phyloP scores from a whole-genome alignment of 64 coral and sea anemone genomes.

The Pocillopora damicornis region DNA sequence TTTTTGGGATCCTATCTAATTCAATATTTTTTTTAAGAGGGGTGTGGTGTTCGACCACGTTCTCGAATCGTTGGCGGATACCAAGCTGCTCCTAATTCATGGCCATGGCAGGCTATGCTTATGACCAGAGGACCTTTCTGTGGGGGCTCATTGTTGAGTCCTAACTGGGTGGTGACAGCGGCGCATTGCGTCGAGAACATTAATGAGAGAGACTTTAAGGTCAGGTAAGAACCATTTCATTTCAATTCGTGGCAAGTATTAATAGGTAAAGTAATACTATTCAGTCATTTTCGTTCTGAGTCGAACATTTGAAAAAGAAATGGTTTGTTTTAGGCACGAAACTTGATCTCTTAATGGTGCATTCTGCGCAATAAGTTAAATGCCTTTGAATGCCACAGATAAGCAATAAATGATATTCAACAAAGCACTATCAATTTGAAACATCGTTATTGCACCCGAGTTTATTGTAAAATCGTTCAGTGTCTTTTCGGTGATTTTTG shows the following conservation, averaged over 20 bases:
- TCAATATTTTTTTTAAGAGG: not conserved
- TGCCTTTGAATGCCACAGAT: too few relatives aligned
- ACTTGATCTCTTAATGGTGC: too few relatives aligned
- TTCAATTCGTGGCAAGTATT: not conserved
- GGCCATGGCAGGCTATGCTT: not conserved
- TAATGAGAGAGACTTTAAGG: not conserved
- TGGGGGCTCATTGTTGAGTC: not conserved
- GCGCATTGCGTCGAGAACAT: not conserved
- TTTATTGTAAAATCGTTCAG: too few relatives aligned
- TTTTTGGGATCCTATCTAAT: not conserved
- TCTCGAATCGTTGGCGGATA: constrained; percentile 1
- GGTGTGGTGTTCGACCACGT: not conserved
- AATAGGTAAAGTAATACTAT: too few relatives aligned
- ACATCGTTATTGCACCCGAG: too few relatives aligned
- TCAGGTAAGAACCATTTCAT: not conserved
- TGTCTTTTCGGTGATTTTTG: too few relatives aligned
- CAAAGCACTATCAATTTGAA: too few relatives aligned
- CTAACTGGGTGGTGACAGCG: not conserved
- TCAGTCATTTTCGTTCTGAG: too few relatives aligned
- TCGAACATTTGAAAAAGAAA: too few relatives aligned
- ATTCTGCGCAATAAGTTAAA: too few relatives aligned
- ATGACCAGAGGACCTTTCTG: not conserved
- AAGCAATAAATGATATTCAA: too few relatives aligned
- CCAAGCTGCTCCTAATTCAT: not conserved
- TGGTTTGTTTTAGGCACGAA: too few relatives aligned